Conservation (phyloP, 2,888 invertebrate genomes). For the Campoplex capitator region DNA sequence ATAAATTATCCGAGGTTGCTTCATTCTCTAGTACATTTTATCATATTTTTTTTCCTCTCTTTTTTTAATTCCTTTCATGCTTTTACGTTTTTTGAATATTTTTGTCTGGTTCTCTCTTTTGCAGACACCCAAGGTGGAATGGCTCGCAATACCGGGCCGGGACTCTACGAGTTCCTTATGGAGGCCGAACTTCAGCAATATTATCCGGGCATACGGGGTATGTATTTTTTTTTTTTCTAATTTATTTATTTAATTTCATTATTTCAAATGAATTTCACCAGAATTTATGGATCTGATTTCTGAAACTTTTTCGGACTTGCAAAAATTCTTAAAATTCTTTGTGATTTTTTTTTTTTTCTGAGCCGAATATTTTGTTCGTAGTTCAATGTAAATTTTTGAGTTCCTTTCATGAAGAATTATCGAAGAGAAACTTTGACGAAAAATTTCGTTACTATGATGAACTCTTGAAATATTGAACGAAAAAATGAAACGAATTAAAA, state of each 20-base stretch:
- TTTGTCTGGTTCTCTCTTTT: conserved; percentile 37
- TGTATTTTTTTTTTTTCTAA: conserved; percentile 16
- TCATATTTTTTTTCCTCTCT: conserved; percentile 12
- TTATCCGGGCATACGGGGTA: conserved; percentile 87
- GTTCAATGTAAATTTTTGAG: no score
- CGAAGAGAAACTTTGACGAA: no score
- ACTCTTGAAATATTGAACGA: no score
- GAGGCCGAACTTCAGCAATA: conserved; percentile 98
- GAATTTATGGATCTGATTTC: neutral
- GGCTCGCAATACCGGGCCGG: conserved; percentile 86
- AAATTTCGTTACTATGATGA: no score
- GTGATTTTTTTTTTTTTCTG: no score
- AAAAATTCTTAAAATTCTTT: no score
- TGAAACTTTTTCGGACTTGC: no score
- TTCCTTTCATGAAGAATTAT: no score
- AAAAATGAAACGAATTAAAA: no score
- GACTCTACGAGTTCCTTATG: conserved; percentile 95
- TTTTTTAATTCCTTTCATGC: neutral
- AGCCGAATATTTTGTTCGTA: no score
- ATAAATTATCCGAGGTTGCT: conserved; percentile 4
- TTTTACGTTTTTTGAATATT: neutral
- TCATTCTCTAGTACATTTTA: neutral
- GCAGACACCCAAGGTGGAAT: conserved; percentile 82
- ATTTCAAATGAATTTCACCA: neutral
- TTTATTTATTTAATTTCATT: no score